Conservation (phyloP, 2,888 invertebrate species). For the Aspidiotus rigidus region DNA sequence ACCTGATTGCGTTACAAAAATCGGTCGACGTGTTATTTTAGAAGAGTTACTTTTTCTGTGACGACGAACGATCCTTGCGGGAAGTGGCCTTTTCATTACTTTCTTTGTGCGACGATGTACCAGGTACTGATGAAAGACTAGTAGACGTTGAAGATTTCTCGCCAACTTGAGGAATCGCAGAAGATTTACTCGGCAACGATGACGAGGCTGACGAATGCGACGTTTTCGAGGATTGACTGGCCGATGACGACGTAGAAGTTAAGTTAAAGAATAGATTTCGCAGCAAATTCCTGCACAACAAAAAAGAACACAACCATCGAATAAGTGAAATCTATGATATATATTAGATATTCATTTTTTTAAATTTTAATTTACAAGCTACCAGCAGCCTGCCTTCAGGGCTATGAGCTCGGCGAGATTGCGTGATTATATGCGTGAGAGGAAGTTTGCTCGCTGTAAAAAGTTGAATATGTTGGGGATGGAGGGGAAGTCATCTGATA, state of each 20-base stretch:
- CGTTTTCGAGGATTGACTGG: constrained; percentile 21
- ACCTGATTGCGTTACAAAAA: no score
- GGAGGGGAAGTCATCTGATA: no score
- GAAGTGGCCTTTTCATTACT: constrained; percentile 11
- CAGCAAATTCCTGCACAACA: constrained; percentile 20
- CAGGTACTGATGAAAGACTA: constrained; percentile 28
- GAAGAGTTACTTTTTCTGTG: constrained; percentile 12
- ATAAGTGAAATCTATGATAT: no score
- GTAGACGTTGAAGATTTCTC: constrained; percentile 18
- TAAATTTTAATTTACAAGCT: no score
- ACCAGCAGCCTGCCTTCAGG: no score
- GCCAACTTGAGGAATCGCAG: constrained; percentile 19
- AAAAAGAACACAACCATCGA: background rate
- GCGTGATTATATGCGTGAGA: no score
- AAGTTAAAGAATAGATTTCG: constrained; percentile 24
- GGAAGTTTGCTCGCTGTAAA: no score
- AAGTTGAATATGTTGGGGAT: no score
- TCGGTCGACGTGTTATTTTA: background rate
- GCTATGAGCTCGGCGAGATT: no score
- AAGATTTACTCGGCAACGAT: no score
- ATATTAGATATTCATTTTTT: no score
- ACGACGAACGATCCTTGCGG: constrained; percentile 6
- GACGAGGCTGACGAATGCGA: constrained; percentile 11
- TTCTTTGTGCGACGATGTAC: constrained; percentile 10
- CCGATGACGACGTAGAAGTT: constrained; percentile 19